Evolutionary conservation across 2,113 vertebrate species (phyloP).

Genomic region (Pluvialis apricaria): DNA sequence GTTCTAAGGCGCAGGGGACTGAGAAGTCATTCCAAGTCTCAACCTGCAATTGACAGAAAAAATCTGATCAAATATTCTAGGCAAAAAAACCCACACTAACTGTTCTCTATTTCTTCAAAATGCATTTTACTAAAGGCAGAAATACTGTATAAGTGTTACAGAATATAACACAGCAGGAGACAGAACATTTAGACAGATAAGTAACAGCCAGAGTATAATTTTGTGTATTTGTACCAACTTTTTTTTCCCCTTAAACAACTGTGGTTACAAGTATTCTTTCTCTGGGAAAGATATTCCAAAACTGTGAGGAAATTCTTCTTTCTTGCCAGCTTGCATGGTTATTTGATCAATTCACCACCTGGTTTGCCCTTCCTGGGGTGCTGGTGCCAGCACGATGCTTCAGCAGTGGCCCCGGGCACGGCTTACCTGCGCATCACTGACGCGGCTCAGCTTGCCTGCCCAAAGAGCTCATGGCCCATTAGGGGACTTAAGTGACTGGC

Average conservation of each 20-base stretch:
- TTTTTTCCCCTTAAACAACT: background rate
- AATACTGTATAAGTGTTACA: background rate
- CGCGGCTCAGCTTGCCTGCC: background rate
- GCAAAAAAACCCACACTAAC: background rate
- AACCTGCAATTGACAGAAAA: constrained; percentile 47
- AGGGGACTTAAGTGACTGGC: background rate
- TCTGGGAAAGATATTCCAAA: background rate
- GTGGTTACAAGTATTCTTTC: background rate
- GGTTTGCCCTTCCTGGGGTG: rapidly evolving
- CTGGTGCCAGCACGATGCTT: background rate
- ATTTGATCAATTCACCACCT: background rate
- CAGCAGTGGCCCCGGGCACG: rapidly evolving
- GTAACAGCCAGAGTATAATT: background rate
- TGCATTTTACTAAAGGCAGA: background rate
- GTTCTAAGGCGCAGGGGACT: constrained; percentile 29
- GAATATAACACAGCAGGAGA: background rate
- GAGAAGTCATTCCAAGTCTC: constrained; percentile 39
- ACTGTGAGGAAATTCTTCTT: background rate
- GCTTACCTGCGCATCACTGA: background rate
- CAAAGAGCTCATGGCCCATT: background rate
- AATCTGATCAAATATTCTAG: constrained; percentile 19
- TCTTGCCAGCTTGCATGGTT: background rate
- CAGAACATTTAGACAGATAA: background rate
- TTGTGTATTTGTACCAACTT: background rate
- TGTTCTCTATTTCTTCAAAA: constrained; percentile 33